Conservation (phyloP, 2,888 invertebrate species). For the Harpalus rubripes region DNA sequence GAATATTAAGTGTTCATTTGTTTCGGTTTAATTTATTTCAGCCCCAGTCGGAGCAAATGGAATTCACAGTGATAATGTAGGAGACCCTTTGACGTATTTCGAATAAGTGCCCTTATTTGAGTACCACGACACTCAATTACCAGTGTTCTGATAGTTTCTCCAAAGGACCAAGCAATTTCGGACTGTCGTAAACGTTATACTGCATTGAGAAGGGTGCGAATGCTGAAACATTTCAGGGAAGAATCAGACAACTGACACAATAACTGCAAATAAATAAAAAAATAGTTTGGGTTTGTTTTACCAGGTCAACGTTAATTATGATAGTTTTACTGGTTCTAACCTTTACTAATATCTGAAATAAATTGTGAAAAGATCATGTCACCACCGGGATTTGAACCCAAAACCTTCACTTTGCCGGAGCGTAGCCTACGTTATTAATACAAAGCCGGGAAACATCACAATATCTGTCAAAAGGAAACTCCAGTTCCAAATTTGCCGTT, state of each 20-base stretch:
- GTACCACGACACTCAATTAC: slow-evolving; percentile 44
- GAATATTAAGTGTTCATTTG: slow-evolving; percentile 51
- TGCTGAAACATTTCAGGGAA: not conserved
- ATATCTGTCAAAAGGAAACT: no score
- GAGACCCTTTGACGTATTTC: slow-evolving; percentile 33
- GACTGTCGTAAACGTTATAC: slow-evolving; percentile 21
- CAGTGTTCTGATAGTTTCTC: slow-evolving; percentile 36
- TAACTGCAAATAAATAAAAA: not conserved
- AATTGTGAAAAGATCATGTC: no score
- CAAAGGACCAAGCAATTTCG: slow-evolving; percentile 17
- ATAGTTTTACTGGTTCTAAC: no score
- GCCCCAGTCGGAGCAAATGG: slow-evolving; percentile 9
- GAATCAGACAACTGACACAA: not conserved
- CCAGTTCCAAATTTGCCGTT: no score
- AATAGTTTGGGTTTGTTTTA: not conserved
- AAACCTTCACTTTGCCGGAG: no score
- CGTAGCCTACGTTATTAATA: no score
- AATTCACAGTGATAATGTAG: slow-evolving; percentile 30
- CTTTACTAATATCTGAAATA: no score
- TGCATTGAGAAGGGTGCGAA: not conserved
- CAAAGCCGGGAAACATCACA: no score
- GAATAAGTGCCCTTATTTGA: slow-evolving; percentile 51
- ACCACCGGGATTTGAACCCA: no score
- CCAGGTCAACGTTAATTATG: not conserved
- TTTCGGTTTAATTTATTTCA: slow-evolving; percentile 52